Conservation (phyloP, 2,797 vertebrate species). For the Siniperca obscura region DNA sequence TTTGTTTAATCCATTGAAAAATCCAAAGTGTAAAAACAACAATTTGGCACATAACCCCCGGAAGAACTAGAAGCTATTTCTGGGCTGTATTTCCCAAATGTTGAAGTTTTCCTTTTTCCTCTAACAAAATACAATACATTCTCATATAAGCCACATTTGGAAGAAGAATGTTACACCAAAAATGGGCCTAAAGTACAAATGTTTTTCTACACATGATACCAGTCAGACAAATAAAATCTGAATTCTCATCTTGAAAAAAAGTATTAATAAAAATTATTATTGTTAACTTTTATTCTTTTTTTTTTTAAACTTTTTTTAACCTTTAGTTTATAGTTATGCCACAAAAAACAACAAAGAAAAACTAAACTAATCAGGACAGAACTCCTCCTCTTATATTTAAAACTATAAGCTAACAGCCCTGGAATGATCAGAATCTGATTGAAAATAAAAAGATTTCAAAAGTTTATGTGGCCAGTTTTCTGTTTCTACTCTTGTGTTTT, state of each 20-base stretch:
- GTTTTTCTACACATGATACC: background rate
- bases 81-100: background rate
- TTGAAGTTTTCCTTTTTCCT: background rate
- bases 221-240: too few species aligned
- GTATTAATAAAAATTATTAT: too few species aligned
- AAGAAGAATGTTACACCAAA: background rate
- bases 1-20: background rate
- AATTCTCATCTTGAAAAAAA: too few species aligned
- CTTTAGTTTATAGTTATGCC: too few species aligned
- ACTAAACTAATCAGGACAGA: too few species aligned
- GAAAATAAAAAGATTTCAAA: background rate
- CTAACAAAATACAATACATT: background rate
- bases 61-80: background rate
- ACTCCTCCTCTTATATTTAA: background rate
- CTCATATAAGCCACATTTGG: background rate
- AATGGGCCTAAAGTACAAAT: background rate
- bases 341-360: too few species aligned
- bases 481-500: background rate
- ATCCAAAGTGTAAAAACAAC: background rate
- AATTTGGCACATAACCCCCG: too few species aligned
- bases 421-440: background rate
- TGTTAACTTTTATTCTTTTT: too few species aligned
- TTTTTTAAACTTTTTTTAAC: too few species aligned
- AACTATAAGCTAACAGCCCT: background rate
- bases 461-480: background rate